These are phyloP conservation scores for Labeo catla DNA, from an alignment of 2,113 vertebrate species.

Conservation along the genomic window DNA sequence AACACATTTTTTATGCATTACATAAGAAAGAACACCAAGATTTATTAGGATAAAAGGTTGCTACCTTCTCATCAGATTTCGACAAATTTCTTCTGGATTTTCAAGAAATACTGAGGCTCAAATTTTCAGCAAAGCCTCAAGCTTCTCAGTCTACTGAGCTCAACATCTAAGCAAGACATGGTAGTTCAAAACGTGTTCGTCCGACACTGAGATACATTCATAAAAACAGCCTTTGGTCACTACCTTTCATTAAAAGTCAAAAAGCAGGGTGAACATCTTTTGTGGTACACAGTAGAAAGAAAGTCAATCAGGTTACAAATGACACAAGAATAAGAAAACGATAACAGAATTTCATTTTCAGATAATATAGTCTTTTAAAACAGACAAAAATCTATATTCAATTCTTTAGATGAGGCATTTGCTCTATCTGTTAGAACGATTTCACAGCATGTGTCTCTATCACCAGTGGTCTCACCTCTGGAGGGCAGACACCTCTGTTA, in stretches of 20 bases:
- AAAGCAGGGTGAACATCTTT: not conserved
- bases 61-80: not conserved
- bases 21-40: not conserved
- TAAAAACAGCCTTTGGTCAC: not conserved
- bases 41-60: not conserved
- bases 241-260: not conserved
- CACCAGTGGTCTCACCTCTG: constrained; percentile 57
- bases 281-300: not conserved
- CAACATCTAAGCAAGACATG: not conserved
- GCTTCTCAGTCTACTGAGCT: not conserved
- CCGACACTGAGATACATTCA: not conserved
- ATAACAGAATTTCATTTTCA: not conserved
- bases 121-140: not conserved
- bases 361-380: not conserved
- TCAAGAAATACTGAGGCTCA: not conserved
- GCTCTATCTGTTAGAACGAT: constrained; percentile 56
- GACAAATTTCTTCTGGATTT: not conserved
- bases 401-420: not conserved
- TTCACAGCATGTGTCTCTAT: constrained; percentile 45
- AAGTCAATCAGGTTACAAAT: not conserved
- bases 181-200: no score
- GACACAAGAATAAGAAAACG: not conserved
- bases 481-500: constrained; percentile 68
- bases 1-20: not conserved
- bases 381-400: not conserved